Conservation (phyloP, 53 echinoderm and acorn worm genomes). For the Henricia sp. region DNA sequence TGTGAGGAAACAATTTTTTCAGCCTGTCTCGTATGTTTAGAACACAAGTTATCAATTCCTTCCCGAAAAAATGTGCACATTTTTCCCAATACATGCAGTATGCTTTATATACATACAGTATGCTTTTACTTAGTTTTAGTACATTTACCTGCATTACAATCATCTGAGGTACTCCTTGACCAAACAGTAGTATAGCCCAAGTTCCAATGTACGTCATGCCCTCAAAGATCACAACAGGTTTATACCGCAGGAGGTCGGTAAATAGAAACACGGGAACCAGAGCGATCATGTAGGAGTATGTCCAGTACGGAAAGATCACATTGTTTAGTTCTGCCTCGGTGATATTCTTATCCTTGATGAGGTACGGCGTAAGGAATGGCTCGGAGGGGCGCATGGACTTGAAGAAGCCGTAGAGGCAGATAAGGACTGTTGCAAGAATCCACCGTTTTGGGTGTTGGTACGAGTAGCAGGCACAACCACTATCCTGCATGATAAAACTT, state of each 20-base stretch:
- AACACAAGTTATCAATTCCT: too few relatives aligned
- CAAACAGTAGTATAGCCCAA: conserved; percentile 79
- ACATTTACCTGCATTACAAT: conserved; percentile 86
- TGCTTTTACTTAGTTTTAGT: too few relatives aligned
- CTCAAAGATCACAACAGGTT: conserved; percentile 89
- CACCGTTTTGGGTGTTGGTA: conserved; percentile 60
- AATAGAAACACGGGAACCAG: conserved; percentile 89
- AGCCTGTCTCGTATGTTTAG: too few relatives aligned
- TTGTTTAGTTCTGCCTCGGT: conserved; percentile 73
- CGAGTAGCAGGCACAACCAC: conserved; percentile 29
- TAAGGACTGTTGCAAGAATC: conserved; percentile 75
- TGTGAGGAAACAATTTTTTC: too few relatives aligned
- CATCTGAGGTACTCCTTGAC: conserved; percentile 75
- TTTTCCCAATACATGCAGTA: not conserved
- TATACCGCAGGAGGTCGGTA: conserved; percentile 90
- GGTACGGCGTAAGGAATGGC: conserved; percentile 91
- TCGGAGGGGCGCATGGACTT: conserved; percentile 95
- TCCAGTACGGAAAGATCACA: conserved; percentile 91
- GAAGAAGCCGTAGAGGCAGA: conserved; percentile 93
- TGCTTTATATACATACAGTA: too few relatives aligned
- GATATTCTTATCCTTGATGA: conserved; percentile 79
- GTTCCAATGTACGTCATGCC: conserved; percentile 80
- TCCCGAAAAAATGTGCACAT: too few relatives aligned
- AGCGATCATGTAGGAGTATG: conserved; percentile 90
- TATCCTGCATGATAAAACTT: too few relatives aligned